Percentiles rank a stretch among this genome's conserved stretches.
Evolutionary conservation across 2,888 invertebrate species (phyloP).

Genomic region (Ectemnius cavifrons): DNA sequence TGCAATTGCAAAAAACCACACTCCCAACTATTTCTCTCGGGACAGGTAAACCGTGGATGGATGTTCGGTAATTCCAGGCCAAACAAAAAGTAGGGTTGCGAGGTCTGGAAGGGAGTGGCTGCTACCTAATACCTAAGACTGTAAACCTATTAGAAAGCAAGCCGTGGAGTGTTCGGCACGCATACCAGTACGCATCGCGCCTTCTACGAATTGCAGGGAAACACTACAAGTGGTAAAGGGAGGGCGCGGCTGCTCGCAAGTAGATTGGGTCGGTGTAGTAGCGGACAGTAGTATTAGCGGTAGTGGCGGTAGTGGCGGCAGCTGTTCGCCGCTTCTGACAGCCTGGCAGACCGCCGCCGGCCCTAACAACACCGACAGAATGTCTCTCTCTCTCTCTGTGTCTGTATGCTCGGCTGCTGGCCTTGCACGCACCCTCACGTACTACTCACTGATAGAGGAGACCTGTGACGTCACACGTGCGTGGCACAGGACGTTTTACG

Average conservation of each 20-base stretch:
- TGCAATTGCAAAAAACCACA: too few relatives aligned
- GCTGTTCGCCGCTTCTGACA: conserved; percentile 23
- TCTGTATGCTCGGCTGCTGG: conserved; percentile 30
- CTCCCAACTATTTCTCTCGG: too few relatives aligned
- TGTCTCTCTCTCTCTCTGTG: neutral
- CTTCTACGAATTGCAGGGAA: neutral
- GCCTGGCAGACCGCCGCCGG: neutral
- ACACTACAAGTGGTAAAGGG: conserved; percentile 6
- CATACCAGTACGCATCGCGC: conserved; percentile 6
- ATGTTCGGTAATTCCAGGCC: neutral
- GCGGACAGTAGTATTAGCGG: neutral
- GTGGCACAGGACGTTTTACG: conserved; percentile 64
- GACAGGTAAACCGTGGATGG: too few relatives aligned
- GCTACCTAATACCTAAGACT: neutral
- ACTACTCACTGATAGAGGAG: conserved; percentile 51
- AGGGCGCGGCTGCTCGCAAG: conserved; percentile 3
- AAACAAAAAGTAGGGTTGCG: neutral
- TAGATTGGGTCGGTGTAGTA: neutral
- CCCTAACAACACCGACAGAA: neutral
- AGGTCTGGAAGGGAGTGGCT: neutral
- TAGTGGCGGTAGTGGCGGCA: conserved; percentile 9
- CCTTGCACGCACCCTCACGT: conserved; percentile 65
- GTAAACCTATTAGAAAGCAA: conserved; percentile 8
- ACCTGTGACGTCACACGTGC: conserved; percentile 58
- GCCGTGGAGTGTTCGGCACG: neutral